A percentile compares a stretch with the other conserved stretches of the same genome.
These are phyloP conservation scores for Cydia pomonella DNA, from an alignment of 1,140 invertebrate genomes.

Conservation along the genomic window DNA sequence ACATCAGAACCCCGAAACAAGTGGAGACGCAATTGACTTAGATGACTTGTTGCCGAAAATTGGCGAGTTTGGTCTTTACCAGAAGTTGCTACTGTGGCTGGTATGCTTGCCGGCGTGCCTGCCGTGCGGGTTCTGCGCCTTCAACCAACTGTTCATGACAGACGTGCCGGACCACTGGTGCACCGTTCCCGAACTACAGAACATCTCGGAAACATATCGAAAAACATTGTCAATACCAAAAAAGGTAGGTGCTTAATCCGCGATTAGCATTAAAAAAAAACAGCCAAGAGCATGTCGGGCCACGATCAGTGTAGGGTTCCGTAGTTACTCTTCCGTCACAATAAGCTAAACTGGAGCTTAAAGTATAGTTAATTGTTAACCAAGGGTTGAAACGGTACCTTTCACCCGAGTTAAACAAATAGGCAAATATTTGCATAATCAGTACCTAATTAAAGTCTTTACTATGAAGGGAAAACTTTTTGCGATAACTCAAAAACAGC, in stretches of 20 bases:
- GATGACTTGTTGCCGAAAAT: constrained; percentile 92
- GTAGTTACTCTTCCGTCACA: too few relatives aligned
- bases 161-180: constrained; percentile 92
- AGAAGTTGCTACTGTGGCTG: constrained; percentile 91
- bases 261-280: too few relatives aligned
- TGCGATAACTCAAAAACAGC: too few relatives aligned
- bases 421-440: too few relatives aligned
- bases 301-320: too few relatives aligned
- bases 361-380: too few relatives aligned
- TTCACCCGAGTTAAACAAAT: too few relatives aligned
- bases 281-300: too few relatives aligned
- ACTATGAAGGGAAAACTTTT: too few relatives aligned
- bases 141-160: constrained; percentile 94
- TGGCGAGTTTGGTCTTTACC: constrained; percentile 93
- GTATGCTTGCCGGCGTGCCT: constrained; percentile 93
- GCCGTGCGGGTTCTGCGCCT: constrained; percentile 94
- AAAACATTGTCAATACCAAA: constrained; percentile 85
- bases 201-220: constrained; percentile 81
- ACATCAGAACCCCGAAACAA: constrained; percentile 58
- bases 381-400: too few relatives aligned
- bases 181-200: constrained; percentile 84
- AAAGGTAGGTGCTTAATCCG: constrained; percentile 57
- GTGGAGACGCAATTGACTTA: constrained; percentile 82
- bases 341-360: too few relatives aligned
- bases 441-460: too few relatives aligned